Evolutionary conservation across 2,888 invertebrate genomes (phyloP).

Genomic region (Tachina lurida): DNA sequence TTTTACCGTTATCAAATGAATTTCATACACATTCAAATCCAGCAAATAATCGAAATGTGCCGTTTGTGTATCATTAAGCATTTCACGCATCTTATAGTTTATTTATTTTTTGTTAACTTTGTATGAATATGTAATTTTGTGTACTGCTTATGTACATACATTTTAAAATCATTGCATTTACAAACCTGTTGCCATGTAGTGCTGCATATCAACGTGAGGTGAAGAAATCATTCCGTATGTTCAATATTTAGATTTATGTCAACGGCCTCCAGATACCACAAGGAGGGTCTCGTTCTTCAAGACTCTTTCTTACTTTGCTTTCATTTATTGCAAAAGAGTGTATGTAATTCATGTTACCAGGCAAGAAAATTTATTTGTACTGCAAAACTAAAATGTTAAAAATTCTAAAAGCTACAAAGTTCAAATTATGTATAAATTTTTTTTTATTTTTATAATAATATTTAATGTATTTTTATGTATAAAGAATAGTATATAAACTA

Average conservation of each 20-base stretch:
- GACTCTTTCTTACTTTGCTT: not conserved
- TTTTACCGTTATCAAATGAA: too few species aligned
- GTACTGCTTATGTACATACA: too few species aligned
- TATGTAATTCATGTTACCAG: conserved; percentile 53
- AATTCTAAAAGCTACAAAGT: conserved; percentile 66
- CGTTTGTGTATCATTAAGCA: too few species aligned
- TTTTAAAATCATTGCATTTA: too few species aligned
- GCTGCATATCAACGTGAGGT: too few species aligned
- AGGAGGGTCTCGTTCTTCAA: not conserved
- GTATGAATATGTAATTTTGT: too few species aligned
- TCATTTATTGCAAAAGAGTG: not conserved
- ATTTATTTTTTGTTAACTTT: too few species aligned
- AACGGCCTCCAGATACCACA: not conserved
- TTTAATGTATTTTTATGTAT: conserved; percentile 28
- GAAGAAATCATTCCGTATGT: too few species aligned
- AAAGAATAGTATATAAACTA: conserved; percentile 4
- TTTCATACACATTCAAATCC: too few species aligned
- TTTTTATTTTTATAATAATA: conserved; percentile 30
- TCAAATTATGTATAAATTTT: conserved; percentile 70
- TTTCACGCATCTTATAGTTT: too few species aligned
- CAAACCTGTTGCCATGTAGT: not conserved
- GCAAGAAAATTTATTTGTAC: conserved; percentile 41
- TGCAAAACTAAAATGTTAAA: conserved; percentile 51
- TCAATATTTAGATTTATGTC: not conserved
- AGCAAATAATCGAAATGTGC: too few species aligned